Evolutionary conservation across 2,888 invertebrate species (phyloP).

Genomic region (Drosophila pseudotakahashii): DNA sequence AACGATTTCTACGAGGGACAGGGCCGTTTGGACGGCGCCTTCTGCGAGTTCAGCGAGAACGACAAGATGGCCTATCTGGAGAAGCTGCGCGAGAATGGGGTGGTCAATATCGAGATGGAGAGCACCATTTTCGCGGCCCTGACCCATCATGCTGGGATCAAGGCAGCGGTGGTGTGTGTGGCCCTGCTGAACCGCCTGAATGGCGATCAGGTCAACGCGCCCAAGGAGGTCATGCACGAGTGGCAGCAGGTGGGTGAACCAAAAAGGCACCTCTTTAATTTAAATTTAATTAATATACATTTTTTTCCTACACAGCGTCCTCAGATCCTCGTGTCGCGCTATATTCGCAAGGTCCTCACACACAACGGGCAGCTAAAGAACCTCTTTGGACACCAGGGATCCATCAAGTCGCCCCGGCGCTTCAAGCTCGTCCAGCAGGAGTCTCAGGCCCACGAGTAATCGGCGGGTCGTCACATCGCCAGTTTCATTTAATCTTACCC

Average conservation of each 20-base stretch:
- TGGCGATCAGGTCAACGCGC: conserved; percentile 95
- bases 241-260: conserved; percentile 88
- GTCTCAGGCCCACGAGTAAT: conserved; percentile 94
- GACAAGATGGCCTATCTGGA: conserved; percentile 96
- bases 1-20: conserved; percentile 99
- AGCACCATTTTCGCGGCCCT: conserved; percentile 96
- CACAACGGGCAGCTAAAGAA: conserved; percentile 90
- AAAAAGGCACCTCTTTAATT: background rate
- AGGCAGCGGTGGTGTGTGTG: conserved; percentile 97
- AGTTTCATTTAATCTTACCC: conserved; percentile 46
- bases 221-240: conserved; percentile 94
- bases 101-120: conserved; percentile 99
- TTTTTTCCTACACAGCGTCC: conserved; percentile 86
- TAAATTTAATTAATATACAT: too few species aligned
- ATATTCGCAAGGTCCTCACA: conserved; percentile 92
- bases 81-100: conserved; percentile 90
- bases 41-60: conserved; percentile 95
- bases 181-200: conserved; percentile 95
- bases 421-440: conserved; percentile 96
- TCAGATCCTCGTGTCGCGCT: conserved; percentile 92
- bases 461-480: background rate
- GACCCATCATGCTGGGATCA: conserved; percentile 96
- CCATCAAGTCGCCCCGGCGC: conserved; percentile 93
- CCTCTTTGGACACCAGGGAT: conserved; percentile 90
- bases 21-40: conserved; percentile 97